phyloP scores from a whole-genome alignment of 92 coral and sea anemone species.

The Bergia sp. region DNA sequence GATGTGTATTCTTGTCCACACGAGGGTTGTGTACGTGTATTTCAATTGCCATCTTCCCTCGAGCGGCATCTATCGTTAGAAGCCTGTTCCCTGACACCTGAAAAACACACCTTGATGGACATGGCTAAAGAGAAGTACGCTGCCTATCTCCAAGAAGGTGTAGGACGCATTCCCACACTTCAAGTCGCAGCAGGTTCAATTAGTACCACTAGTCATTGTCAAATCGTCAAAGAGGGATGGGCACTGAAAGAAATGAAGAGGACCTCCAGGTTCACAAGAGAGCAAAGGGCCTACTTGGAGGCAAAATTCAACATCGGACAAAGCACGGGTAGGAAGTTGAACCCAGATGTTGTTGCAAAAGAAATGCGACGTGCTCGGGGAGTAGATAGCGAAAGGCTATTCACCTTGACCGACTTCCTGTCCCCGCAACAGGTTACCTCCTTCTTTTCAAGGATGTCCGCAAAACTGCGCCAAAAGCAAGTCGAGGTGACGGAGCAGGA shows the following conservation, averaged over 20 bases:
- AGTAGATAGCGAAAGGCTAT: conserved; percentile 50
- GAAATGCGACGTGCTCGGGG: conserved; percentile 50
- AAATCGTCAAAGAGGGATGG: not conserved
- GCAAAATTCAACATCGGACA: conserved; percentile 21
- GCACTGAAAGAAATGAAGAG: conserved; percentile 14
- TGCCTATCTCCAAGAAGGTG: conserved; percentile 52
- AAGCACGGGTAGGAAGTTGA: conserved; percentile 12
- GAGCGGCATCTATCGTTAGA: conserved; percentile 59
- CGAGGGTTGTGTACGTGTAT: conserved; percentile 61
- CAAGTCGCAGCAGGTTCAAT: not conserved
- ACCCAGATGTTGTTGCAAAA: conserved; percentile 45
- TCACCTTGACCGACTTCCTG: conserved; percentile 42
- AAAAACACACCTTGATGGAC: conserved; percentile 59
- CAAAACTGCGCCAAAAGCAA: conserved; percentile 45
- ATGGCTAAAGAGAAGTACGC: conserved; percentile 56
- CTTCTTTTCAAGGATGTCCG: conserved; percentile 50
- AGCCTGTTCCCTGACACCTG: conserved; percentile 35
- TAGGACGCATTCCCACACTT: conserved; percentile 53
- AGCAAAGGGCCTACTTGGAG: conserved; percentile 19
- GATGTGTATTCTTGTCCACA: conserved; percentile 55
- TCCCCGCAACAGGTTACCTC: conserved; percentile 54
- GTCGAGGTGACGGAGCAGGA: conserved; percentile 30
- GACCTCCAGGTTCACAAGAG: not conserved
- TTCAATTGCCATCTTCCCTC: conserved; percentile 47
- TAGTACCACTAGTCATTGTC: not conserved